Conservation (phyloP, 2,888 invertebrate genomes). For the Apodemia zela region DNA sequence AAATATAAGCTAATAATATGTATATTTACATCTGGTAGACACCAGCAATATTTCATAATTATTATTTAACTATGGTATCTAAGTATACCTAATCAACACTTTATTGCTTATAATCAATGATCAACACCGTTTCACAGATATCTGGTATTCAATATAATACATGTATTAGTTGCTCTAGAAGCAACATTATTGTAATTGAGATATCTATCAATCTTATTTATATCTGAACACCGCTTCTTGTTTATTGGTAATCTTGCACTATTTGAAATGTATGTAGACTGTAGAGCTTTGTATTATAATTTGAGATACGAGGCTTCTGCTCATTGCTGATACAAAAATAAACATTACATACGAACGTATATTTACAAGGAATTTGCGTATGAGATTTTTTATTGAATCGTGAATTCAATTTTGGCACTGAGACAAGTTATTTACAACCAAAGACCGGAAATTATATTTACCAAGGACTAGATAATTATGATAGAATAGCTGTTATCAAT, state of each 20-base stretch:
- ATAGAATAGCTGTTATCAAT: neutral
- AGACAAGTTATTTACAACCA: conserved; percentile 61
- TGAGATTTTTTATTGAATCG: conserved; percentile 49
- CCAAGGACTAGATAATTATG: neutral
- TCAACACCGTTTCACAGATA: too few species aligned
- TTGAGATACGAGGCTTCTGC: conserved; percentile 12
- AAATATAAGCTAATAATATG: too few species aligned
- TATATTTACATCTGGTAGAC: too few species aligned
- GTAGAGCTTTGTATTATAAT: neutral
- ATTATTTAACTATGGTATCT: too few species aligned
- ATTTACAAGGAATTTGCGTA: conserved; percentile 6
- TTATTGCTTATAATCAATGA: too few species aligned
- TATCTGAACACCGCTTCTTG: neutral
- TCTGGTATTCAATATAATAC: too few species aligned
- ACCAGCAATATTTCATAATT: too few species aligned
- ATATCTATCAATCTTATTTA: too few species aligned
- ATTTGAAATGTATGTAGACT: conserved; percentile 1
- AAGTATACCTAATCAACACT: too few species aligned
- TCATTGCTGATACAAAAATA: conserved; percentile 40
- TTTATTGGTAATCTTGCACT: neutral
- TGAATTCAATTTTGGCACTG: conserved; percentile 56
- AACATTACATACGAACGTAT: conserved; percentile 39
- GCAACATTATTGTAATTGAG: too few species aligned
- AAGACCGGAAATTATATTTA: conserved; percentile 33
- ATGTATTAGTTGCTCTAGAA: too few species aligned